Percentiles rank a stretch among this genome's conserved stretches.
phyloP scores from a whole-genome alignment of 2,113 vertebrate genomes.

The Pseudonaja textilis region DNA sequence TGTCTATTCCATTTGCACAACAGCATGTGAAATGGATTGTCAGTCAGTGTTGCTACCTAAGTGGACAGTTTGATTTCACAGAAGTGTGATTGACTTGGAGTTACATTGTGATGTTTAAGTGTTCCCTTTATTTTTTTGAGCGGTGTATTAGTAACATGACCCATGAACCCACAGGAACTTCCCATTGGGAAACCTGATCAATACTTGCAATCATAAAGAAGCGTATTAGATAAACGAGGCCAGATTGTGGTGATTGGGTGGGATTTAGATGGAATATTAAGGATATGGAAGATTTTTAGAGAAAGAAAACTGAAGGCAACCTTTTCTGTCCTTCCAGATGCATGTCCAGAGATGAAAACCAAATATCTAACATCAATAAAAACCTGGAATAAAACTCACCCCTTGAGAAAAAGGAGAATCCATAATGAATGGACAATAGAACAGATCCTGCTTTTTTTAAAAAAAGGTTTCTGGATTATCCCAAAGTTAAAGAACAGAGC shows the following conservation, averaged over 20 bases:
- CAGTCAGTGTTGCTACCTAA: too few species aligned
- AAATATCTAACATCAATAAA: conserved; percentile 1
- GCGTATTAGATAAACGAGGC: conserved; percentile 2
- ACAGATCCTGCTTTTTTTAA: not conserved
- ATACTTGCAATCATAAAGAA: conserved; percentile 8
- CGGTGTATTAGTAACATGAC: not conserved
- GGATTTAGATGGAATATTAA: conserved; percentile 2
- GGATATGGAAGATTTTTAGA: not conserved
- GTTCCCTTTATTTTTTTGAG: too few species aligned
- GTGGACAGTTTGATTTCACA: too few species aligned
- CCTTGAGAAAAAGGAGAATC: not conserved
- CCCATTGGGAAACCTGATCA: conserved; percentile 13
- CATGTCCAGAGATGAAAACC: conserved; percentile 1
- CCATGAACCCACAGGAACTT: not conserved
- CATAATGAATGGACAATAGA: not conserved
- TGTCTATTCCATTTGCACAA: too few species aligned
- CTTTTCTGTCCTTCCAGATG: not conserved
- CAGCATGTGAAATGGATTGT: too few species aligned
- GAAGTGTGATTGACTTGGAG: too few species aligned
- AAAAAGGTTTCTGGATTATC: not conserved
- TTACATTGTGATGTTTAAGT: too few species aligned
- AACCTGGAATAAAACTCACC: not conserved
- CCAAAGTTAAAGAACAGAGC: not conserved
- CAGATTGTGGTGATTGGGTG: not conserved
- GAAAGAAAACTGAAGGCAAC: not conserved